A percentile compares a stretch with the other conserved stretches of the same genome.
These are phyloP conservation scores for Ypsolopha sequella DNA, from an alignment of 2,888 invertebrate species.

Conservation along the genomic window DNA sequence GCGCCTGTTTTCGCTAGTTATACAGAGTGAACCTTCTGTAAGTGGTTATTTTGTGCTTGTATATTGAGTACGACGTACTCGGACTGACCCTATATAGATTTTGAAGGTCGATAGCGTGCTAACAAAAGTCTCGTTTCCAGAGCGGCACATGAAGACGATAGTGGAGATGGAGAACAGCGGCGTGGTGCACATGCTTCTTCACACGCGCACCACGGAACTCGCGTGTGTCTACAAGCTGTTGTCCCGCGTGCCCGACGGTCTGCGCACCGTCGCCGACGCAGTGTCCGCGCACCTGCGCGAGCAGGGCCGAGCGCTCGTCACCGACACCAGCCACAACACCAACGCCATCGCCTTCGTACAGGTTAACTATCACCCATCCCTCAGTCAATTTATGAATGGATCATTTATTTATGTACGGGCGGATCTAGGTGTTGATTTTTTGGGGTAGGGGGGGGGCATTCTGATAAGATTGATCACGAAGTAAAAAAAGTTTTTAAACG, in stretches of 20 bases:
- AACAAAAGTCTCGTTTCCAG: conserved; percentile 24
- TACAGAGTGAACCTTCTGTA: too few species aligned
- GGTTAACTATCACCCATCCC: conserved; percentile 34
- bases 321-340: conserved; percentile 90
- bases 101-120: too few species aligned
- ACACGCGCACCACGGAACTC: conserved; percentile 96
- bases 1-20: too few species aligned
- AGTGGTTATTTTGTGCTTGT: too few species aligned
- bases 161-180: conserved; percentile 98
- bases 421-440: too few species aligned
- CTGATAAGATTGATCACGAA: too few species aligned
- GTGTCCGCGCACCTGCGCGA: conserved; percentile 95
- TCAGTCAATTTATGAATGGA: too few species aligned
- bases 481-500: too few species aligned
- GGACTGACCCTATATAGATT: too few species aligned
- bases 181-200: conserved; percentile 98
- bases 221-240: conserved; percentile 98
- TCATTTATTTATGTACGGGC: too few species aligned
- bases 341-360: conserved; percentile 96
- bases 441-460: too few species aligned
- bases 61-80: too few species aligned
- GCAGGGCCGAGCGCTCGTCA: conserved; percentile 94
- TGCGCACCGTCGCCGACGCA: conserved; percentile 96
- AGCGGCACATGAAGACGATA: conserved; percentile 95
- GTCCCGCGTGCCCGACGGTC: conserved; percentile 90